A percentile compares a stretch with the other conserved stretches of the same genome.
Conservation (phyloP, 2,113 vertebrate species). For the Coreoperca whiteheadi region DNA sequence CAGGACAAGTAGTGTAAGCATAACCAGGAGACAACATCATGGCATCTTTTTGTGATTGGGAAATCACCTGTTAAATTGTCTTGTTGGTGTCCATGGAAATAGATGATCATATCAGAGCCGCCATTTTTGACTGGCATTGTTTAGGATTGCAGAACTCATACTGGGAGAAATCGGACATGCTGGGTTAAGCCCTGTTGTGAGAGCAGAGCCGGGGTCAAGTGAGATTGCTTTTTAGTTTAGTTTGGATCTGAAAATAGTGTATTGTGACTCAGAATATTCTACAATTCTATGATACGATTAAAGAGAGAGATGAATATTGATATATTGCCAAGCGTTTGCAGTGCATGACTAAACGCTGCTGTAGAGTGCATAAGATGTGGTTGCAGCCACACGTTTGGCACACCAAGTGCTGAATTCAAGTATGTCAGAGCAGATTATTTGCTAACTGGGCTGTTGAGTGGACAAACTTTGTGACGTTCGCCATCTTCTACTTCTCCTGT, state of each 20-base stretch:
- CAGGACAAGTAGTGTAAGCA: background rate
- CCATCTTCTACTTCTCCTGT: background rate
- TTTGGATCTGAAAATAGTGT: conserved; percentile 20
- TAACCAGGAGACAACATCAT: background rate
- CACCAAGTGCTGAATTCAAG: background rate
- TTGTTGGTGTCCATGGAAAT: background rate
- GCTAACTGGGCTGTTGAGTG: conserved; percentile 3
- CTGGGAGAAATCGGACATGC: background rate
- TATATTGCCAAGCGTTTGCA: background rate
- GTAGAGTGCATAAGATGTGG: background rate
- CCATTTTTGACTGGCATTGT: background rate
- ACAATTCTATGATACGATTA: conserved; percentile 12
- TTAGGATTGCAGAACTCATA: conserved; percentile 6
- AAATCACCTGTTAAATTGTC: background rate
- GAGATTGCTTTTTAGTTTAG: background rate
- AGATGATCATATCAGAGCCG: background rate
- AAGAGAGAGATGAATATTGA: conserved; percentile 15
- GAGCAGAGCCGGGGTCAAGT: background rate
- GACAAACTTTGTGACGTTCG: conserved; percentile 1
- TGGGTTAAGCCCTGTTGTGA: background rate
- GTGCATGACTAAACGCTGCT: conserved; percentile 4
- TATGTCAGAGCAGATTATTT: conserved; percentile 22
- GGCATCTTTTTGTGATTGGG: background rate
- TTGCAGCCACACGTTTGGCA: background rate
- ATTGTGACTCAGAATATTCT: conserved; percentile 15